Conservation (phyloP, 1,140 invertebrate genomes). For the Zaprionus africanus region DNA sequence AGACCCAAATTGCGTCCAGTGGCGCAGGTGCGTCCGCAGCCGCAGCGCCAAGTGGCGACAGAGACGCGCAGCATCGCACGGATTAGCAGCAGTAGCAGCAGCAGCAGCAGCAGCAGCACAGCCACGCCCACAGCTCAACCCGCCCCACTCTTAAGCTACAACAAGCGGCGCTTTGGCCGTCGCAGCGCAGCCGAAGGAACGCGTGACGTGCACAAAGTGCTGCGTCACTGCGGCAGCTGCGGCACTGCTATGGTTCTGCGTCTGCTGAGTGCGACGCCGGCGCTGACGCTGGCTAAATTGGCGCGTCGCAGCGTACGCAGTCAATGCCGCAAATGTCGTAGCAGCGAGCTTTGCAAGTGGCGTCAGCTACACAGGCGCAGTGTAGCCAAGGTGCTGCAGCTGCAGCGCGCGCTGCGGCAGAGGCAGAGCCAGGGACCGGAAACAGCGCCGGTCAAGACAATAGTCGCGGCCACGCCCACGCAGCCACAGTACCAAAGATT, state of each 20-base stretch:
- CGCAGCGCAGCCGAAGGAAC: constrained; percentile 29
- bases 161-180: constrained; percentile 52
- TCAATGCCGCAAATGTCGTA: constrained; percentile 51
- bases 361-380: constrained; percentile 36
- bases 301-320: constrained; percentile 3
- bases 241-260: constrained; percentile 37
- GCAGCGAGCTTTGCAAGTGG: constrained; percentile 34
- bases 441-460: neutral
- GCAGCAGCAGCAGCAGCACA: neutral
- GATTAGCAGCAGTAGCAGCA: neutral
- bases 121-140: constrained; percentile 33
- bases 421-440: constrained; percentile 15
- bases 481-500: constrained; percentile 63
- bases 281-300: constrained; percentile 23
- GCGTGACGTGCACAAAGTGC: constrained; percentile 41
- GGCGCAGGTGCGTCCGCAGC: constrained; percentile 60
- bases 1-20: constrained; percentile 42
- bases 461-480: neutral
- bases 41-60: constrained; percentile 12
- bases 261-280: neutral
- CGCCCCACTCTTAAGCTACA: constrained; percentile 48
- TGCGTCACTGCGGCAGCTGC: constrained; percentile 47
- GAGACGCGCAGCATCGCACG: neutral
- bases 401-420: constrained; percentile 30
- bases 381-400: constrained; percentile 30